Conservation (phyloP, 2,888 invertebrate species). For the Ommatoiulus sabulosus region DNA sequence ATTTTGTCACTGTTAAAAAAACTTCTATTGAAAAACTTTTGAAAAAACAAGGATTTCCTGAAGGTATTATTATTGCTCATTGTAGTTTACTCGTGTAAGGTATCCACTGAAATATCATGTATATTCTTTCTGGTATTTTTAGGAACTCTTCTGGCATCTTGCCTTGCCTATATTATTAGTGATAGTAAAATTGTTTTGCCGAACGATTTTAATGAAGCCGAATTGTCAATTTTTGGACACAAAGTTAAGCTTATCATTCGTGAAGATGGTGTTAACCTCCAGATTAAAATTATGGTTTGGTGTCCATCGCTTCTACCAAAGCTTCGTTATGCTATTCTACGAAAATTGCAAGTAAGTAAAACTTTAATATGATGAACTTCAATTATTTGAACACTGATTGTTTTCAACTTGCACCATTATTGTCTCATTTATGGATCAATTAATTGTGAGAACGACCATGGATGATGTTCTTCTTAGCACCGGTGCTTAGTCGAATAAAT, state of each 20-base stretch:
- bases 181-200: background rate
- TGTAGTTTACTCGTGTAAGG: background rate
- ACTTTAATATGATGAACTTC: background rate
- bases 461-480: too few species aligned
- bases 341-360: slow-evolving; percentile 2
- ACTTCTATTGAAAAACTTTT: background rate
- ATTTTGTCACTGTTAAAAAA: background rate
- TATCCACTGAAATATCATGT: background rate
- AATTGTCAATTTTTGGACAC: background rate
- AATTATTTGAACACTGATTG: too few species aligned
- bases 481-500: too few species aligned
- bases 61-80: background rate
- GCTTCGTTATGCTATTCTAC: slow-evolving; percentile 12
- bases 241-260: background rate
- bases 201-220: background rate
- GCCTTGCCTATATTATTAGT: background rate
- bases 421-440: too few species aligned
- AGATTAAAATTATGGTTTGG: slow-evolving; percentile 1
- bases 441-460: too few species aligned
- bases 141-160: background rate
- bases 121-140: background rate
- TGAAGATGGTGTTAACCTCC: background rate
- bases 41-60: background rate
- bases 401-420: too few species aligned
- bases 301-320: slow-evolving; percentile 2